Evolutionary conservation across 2,888 invertebrate genomes (phyloP).

Genomic region (Tinea semifulvella): DNA sequence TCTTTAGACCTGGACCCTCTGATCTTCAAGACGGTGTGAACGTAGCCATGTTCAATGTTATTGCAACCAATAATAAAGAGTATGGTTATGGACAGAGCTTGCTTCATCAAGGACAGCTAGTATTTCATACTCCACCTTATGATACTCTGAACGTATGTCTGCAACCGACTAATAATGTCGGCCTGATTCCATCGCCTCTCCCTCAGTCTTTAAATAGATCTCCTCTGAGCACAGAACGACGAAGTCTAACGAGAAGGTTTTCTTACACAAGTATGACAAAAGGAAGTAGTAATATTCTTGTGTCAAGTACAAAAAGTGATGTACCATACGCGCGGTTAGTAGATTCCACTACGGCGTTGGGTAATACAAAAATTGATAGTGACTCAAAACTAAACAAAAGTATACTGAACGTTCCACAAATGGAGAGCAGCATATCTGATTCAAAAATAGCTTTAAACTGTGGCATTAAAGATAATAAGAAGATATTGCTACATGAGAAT

Average conservation of each 20-base stretch:
- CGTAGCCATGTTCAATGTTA: conserved; percentile 77
- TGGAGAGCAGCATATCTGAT: conserved; percentile 86
- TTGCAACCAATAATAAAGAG: conserved; percentile 79
- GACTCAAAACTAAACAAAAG: conserved; percentile 73
- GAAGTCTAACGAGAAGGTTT: conserved; percentile 55
- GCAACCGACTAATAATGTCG: conserved; percentile 68
- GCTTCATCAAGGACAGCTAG: conserved; percentile 83
- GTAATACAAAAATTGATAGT: conserved; percentile 72
- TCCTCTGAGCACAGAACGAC: conserved; percentile 45
- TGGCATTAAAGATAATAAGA: conserved; percentile 66
- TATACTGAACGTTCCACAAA: conserved; percentile 63
- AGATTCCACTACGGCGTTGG: conserved; percentile 69
- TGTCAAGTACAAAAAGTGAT: conserved; percentile 65
- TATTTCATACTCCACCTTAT: conserved; percentile 92
- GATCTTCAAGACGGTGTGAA: conserved; percentile 86
- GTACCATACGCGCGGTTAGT: conserved; percentile 84
- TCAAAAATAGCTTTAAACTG: conserved; percentile 85
- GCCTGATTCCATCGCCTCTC: conserved; percentile 51
- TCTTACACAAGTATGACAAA: conserved; percentile 58
- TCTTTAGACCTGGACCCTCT: conserved; percentile 85
- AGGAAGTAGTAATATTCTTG: conserved; percentile 49
- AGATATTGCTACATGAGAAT: conserved; percentile 29
- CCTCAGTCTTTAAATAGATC: conserved; percentile 50
- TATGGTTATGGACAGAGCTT: conserved; percentile 95
- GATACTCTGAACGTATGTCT: conserved; percentile 79